Base-by-base conservation (phyloP, 2,888 invertebrate genomes). In the Aphelenchoides bicaudatus region DNA sequence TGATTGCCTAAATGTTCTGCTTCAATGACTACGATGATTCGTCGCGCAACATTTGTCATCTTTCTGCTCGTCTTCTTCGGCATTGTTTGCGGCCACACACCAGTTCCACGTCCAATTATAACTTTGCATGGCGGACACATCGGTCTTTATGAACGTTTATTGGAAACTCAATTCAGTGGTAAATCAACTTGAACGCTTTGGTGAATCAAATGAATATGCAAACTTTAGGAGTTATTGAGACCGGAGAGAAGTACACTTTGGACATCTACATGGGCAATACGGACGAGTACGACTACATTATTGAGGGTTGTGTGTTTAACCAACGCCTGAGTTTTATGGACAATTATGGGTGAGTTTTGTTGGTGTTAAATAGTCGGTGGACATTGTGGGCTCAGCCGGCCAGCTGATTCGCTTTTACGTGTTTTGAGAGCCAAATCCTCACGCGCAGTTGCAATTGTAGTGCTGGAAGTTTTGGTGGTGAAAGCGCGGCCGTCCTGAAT, bases 231-330 rank as follows among this genome's bases (percentile, higher is more conserved):
- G n/a, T 39, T 19, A 58, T 65, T 13, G 23, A 23, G 13, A 34
- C 64, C 4, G 68, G 67, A 29, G 37, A 60, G 28, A 56, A 57
- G 10, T 73, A 73, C 58, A 71, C 73, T 21, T 61, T 73, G 39
- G 73, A 73, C 51, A 61, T 73, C 6, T 70, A 58, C 31, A 58
- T 73, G 47, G 66, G 66, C 19, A 62, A 68, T 21, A 65, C 68
- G 2, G 54, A 57, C n/a, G 37, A 50, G 13, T 57, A 64, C 23
- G 73, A 73, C 53, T 73, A 73, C 57, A 55, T 70, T 47, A 66
- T 73, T 31, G 63, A 71, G 8, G 28, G 51, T 2, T 73, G 73
- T 47, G 48, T 47, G 3, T 68, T 66, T 67, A 71, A 73, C 55
- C 47, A 48, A 2, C 38, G 59, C 25, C 49, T 61, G 16, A 39